Conservation (phyloP, 2,888 invertebrate genomes). For the Protodeltote pygarga region DNA sequence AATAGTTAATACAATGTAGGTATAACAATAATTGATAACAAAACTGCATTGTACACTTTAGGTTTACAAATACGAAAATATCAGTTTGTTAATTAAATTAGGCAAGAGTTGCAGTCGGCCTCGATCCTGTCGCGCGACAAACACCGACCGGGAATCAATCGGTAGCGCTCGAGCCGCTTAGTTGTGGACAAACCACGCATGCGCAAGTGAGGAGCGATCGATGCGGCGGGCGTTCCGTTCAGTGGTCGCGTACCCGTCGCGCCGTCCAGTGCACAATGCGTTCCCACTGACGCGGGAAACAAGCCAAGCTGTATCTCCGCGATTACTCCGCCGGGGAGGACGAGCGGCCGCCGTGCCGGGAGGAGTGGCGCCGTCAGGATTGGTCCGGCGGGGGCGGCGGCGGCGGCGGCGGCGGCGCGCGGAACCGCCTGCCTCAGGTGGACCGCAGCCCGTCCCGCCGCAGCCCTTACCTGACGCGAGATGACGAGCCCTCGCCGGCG, state of each 20-base stretch:
- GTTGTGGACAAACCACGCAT: slow-evolving; percentile 56
- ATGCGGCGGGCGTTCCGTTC: slow-evolving; percentile 72
- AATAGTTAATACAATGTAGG: slow-evolving; percentile 19
- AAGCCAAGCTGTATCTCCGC: slow-evolving; percentile 86
- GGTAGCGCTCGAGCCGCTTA: slow-evolving; percentile 71
- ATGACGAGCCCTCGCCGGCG: slow-evolving; percentile 93
- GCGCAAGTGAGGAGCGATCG: slow-evolving; percentile 74
- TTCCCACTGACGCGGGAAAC: slow-evolving; percentile 82
- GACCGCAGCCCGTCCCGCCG: slow-evolving; percentile 96
- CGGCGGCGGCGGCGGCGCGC: slow-evolving; percentile 73
- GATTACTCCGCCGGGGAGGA: slow-evolving; percentile 86
- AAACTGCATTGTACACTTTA: slow-evolving; percentile 23
- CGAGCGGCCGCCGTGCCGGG: slow-evolving; percentile 84
- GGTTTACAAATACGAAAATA: slow-evolving; percentile 39
- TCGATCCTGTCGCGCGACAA: slow-evolving; percentile 41
- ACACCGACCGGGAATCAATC: slow-evolving; percentile 58
- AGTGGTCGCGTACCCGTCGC: slow-evolving; percentile 85
- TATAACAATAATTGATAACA: slow-evolving; percentile 22
- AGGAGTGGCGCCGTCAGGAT: slow-evolving; percentile 84
- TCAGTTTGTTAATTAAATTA: slow-evolving; percentile 51
- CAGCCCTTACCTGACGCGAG: slow-evolving; percentile 91
- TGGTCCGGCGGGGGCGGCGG: slow-evolving; percentile 77
- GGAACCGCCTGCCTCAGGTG: slow-evolving; percentile 93
- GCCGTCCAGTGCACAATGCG: slow-evolving; percentile 78
- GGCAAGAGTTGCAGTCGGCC: slow-evolving; percentile 36